These are phyloP conservation scores for Hydriomena furcata DNA, from an alignment of 2,888 invertebrate species.

Conservation along the genomic window DNA sequence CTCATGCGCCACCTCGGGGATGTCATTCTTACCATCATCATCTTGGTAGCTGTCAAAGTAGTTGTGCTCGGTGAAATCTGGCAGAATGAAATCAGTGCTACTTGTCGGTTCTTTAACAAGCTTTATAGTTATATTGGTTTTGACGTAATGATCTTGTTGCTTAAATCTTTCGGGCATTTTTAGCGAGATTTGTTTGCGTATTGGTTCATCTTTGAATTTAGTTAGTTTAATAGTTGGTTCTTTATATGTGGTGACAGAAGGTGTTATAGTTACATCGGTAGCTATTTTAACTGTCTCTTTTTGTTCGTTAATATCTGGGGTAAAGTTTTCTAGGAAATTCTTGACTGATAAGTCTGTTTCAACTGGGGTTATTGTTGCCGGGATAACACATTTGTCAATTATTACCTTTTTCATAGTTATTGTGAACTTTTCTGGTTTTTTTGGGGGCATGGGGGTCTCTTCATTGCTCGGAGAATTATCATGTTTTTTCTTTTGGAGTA, in stretches of 20 bases:
- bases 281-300: slow-evolving; percentile 26
- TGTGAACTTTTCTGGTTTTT: slow-evolving; percentile 43
- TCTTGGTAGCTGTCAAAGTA: slow-evolving; percentile 31
- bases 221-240: slow-evolving; percentile 54
- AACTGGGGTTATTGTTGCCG: slow-evolving; percentile 47
- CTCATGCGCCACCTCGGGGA: slow-evolving; percentile 71
- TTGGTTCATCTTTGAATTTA: slow-evolving; percentile 43
- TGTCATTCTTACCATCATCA: slow-evolving; percentile 36
- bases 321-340: slow-evolving; percentile 69
- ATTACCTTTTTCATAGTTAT: slow-evolving; percentile 55
- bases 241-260: slow-evolving; percentile 24
- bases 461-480: background rate
- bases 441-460: slow-evolving; percentile 11
- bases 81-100: slow-evolving; percentile 8
- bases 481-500: slow-evolving; percentile 58
- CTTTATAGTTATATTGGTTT: slow-evolving; percentile 43
- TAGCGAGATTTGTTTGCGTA: slow-evolving; percentile 31
- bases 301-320: slow-evolving; percentile 50
- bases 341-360: slow-evolving; percentile 54
- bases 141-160: slow-evolving; percentile 34
- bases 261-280: slow-evolving; percentile 42
- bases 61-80: slow-evolving; percentile 9
- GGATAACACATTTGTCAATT: slow-evolving; percentile 3
- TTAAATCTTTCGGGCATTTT: slow-evolving; percentile 59
- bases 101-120: slow-evolving; percentile 37